Base-by-base conservation (phyloP, 1,140 invertebrate species). In the Lepeophtheirus salmonis region DNA sequence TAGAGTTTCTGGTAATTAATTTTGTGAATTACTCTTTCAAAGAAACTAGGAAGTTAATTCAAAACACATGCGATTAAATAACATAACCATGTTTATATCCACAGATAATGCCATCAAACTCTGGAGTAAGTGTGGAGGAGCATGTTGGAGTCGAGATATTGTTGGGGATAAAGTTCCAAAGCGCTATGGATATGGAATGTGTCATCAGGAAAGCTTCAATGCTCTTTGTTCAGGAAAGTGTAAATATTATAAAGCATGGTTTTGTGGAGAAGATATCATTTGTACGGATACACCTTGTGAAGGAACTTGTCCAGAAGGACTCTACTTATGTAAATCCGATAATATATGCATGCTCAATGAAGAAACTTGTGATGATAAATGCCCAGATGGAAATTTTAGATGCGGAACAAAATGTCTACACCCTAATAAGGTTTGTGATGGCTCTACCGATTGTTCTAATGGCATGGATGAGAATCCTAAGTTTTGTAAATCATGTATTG, bases 161-260 rank as follows among this genome's bases (percentile, higher is more conserved):
- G 30, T 41, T 6, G 30, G 30, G n/a, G 30, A n/a, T 10, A 41
- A 41, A n/a, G n/a, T 41, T 41, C 30, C 30, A 10, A 41, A 41
- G 6, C 30, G 30, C 30, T 41, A 41, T 41, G 30, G n/a, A 6
- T 41, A 41, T n/a, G 30, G 30, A n/a, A 41, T 41, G 6, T 54
- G 52, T 13, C 52, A 54, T 20, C n/a, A 20, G 13, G 52, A 54
- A 13, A n/a, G n/a, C 13, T 54, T 54, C 52, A 54, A 20, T 4
- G 52, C 20, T 23, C 23, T 54, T n/a, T 54, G 52, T 23, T 24
- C 18, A 3, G 52, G 52, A 2, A 54, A 20, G 52, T 54, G 52
- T 20, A 54, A 54, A 24, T 54, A 21, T 20, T 54, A 54, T 23
- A 24, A 54, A n/a, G 52, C 52, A 14, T 54, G 52, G 52, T 54